Base-by-base conservation (phyloP, 2,888 invertebrate species). In the Drosophila antonietae region DNA sequence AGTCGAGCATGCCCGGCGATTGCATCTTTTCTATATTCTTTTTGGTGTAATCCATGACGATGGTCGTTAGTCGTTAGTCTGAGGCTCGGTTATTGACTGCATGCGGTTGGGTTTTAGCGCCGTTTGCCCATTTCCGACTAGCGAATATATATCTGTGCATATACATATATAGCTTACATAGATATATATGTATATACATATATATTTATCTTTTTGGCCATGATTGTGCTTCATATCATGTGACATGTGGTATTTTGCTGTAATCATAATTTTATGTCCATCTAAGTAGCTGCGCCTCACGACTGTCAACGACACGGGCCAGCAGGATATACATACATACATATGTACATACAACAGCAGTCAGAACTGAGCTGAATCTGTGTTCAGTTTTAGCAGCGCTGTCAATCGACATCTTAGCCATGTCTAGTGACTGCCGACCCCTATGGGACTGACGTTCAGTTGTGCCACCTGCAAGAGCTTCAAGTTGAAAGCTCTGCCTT, bases 221-320 rank as follows among this genome's bases (percentile, higher is more conserved):
- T 43, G 65, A 35, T 51, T 57, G 46, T 52, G 56, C 23, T 57
- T 61, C 33, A 33, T 46, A 56, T 57, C 57, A 44, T 75, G 71
- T 70, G 75, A 80, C 85, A 89, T 86, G 85, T 88, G 85, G 85
- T 64, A 89, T 84, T 88, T 88, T 78, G 82, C 78, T 89, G 78
- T 86, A 89, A 86, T 89, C 86, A 86, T 86, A 86, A 86, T 89
- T 86, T 88, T 89, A 89, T 86, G 89, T 86, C 90, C 85, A 77
- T 89, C 85, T 89, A 86, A 86, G 88, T 88, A 86, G 84, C 84
- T 84, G 73, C 73, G 71, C 83, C 71, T 80, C 88, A 85, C 72
- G 86, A 88, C 89, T 85, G 85, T 81, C 88, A 82, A 81, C 82
- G 73, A 67, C 83, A 84, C 37, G 47, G 47, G 28, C 53, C 56